Evolutionary conservation across 2,797 vertebrate genomes (phyloP).

Genomic region (Centroberyx gerrardi): DNA sequence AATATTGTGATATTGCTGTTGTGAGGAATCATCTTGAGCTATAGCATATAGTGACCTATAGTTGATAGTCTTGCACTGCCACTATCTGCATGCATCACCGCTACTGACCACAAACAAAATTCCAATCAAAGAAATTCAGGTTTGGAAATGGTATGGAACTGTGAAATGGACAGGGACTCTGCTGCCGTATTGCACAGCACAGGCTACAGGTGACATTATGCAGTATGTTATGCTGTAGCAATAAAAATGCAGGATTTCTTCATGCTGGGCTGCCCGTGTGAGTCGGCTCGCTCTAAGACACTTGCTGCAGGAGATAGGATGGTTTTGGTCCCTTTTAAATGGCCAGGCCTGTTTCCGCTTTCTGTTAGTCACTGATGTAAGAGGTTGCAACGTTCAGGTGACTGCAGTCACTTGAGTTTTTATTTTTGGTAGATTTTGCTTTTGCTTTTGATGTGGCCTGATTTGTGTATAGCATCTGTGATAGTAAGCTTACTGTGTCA

Average conservation of each 20-base stretch:
- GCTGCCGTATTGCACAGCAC: background rate
- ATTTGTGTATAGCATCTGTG: no score
- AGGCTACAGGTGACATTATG: conserved; percentile 9
- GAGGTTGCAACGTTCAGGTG: background rate
- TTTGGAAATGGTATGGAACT: no score
- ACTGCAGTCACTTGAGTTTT: conserved; percentile 12
- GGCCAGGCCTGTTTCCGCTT: background rate
- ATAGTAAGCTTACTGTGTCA: no score
- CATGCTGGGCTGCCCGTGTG: conserved; percentile 18
- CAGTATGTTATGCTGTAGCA: conserved; percentile 26
- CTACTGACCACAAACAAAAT: no score
- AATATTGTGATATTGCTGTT: no score
- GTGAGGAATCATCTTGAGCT: no score
- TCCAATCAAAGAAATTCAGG: no score
- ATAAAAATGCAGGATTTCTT: conserved; percentile 32
- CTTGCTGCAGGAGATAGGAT: conserved; percentile 55
- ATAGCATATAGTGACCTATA: no score
- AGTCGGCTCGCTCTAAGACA: conserved; percentile 53
- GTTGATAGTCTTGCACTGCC: no score
- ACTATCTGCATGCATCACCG: no score
- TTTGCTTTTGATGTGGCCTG: background rate
- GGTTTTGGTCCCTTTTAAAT: conserved; percentile 31
- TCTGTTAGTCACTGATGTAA: conserved; percentile 1
- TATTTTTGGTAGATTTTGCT: background rate
- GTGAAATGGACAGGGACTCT: no score